Evolutionary conservation across 2,797 vertebrate genomes (phyloP).

Genomic region (Centroberyx gerrardi): DNA sequence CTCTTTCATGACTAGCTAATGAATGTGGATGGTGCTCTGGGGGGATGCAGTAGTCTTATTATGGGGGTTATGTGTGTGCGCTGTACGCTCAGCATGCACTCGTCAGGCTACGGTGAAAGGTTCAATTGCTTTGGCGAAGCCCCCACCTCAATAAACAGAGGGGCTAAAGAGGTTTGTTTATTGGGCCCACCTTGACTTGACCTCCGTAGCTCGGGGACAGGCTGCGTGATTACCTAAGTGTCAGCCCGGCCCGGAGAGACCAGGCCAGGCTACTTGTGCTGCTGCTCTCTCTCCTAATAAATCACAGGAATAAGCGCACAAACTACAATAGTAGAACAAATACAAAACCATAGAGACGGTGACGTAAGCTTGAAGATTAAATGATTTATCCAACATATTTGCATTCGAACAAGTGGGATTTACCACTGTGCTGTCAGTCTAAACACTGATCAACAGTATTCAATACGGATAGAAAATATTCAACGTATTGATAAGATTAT

Average conservation of each 20-base stretch:
- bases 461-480: too few species aligned
- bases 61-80: constrained; percentile 57
- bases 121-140: constrained; percentile 77
- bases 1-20: constrained; percentile 83
- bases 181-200: constrained; percentile 85
- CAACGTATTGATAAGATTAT: constrained; percentile 27
- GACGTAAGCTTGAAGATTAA: constrained; percentile 52
- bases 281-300: constrained; percentile 66
- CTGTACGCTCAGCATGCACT: constrained; percentile 51
- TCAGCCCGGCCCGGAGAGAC: constrained; percentile 60
- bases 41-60: constrained; percentile 78
- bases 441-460: constrained; percentile 10
- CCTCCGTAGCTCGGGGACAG: constrained; percentile 80
- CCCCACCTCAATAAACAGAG: constrained; percentile 80
- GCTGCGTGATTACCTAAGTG: constrained; percentile 83
- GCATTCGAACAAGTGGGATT: constrained; percentile 56
- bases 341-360: constrained; percentile 46
- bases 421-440: constrained; percentile 25
- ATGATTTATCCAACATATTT: constrained; percentile 62
- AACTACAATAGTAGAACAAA: constrained; percentile 48
- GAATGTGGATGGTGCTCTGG: constrained; percentile 81
- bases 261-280: constrained; percentile 44
- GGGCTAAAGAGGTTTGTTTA: constrained; percentile 89
- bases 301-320: constrained; percentile 71
- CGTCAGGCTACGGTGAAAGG: constrained; percentile 71